These are phyloP conservation scores for Cydia splendana DNA, from an alignment of 1,140 invertebrate species.

Conservation along the genomic window DNA sequence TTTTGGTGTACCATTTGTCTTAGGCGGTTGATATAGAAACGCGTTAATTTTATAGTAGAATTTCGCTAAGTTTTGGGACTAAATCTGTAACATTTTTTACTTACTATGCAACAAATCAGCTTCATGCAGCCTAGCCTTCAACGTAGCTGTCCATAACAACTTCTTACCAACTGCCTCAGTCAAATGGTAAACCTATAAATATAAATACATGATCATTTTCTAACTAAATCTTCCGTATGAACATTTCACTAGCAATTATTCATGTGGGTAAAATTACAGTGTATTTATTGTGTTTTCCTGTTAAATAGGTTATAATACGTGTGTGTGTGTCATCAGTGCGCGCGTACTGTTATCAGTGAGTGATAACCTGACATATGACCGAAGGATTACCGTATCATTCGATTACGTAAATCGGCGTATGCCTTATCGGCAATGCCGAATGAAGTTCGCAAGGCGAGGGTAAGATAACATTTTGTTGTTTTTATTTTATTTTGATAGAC, in stretches of 20 bases:
- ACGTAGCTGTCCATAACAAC: too few species aligned
- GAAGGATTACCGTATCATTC: neutral
- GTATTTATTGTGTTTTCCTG: neutral
- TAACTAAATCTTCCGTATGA: too few species aligned
- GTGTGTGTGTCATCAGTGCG: neutral
- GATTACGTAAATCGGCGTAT: neutral
- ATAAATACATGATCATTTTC: too few species aligned
- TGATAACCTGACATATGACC: slow-evolving; percentile 17
- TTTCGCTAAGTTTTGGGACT: too few species aligned
- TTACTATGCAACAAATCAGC: too few species aligned
- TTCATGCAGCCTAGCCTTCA: too few species aligned
- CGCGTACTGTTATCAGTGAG: neutral
- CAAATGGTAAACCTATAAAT: too few species aligned
- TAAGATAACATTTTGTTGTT: neutral
- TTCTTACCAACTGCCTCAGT: too few species aligned
- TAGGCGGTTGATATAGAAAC: neutral
- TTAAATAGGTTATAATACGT: neutral
- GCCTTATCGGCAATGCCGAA: slow-evolving; percentile 21
- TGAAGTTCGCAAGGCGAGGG: slow-evolving; percentile 23
- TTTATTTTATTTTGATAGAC: too few species aligned
- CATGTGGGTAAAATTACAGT: too few species aligned
- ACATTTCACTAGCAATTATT: too few species aligned
- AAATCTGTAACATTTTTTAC: too few species aligned
- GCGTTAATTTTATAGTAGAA: neutral
- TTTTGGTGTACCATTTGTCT: neutral